Evolutionary conservation across 2,797 vertebrate genomes (phyloP), one percentile per base, ranked within the genome.

Genomic region (Limosa lapponica): DNA sequence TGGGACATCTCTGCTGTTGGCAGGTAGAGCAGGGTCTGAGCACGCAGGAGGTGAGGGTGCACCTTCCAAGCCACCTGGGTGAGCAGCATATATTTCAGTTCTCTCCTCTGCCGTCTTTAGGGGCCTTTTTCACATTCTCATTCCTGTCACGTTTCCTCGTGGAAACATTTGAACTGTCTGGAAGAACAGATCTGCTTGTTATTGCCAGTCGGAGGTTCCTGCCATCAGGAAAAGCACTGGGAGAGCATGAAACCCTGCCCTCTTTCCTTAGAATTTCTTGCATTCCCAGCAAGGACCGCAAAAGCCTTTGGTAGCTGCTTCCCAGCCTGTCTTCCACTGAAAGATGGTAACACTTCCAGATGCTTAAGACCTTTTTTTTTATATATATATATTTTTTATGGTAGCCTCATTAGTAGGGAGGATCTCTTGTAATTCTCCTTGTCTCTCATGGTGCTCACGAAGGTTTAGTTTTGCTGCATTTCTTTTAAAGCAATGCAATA

Each of bases 31-130:
- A 46, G 14, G 16, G 10, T 8, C 41, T n/a, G 49, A n/a, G 27
- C 9, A 17, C 0, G 1, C 37, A 9, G 24, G n/a, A 62, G 58
- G 14, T 7, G 58, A 72, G 25, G n/a, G 5, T 3, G 3, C 8
- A 55, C 25, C 18, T 49, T 69, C 36, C 25, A 54, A 37, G 66
- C 10, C 1, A 0, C 24, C 12, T 1, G 5, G 13, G 32, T 32
- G 41, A 64, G 51, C 30, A 73, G 32, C 8, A 19, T 13, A 39
- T 67, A 1, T 36, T 41, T 51, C 13, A 23, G 17, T 30, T 69
- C 62, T 78, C 46, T 71, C 52, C 54, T 85, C 67, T 48, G 36
- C 39, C 34, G 25, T 48, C 39, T 86, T 58, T 28, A 51, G 4
- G 27, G 44, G 11, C 5, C 23, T 51, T 49, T 58, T 57, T 46